phyloP scores from a whole-genome alignment of 2,797 vertebrate species.

The Zenarchopterus dispar region DNA sequence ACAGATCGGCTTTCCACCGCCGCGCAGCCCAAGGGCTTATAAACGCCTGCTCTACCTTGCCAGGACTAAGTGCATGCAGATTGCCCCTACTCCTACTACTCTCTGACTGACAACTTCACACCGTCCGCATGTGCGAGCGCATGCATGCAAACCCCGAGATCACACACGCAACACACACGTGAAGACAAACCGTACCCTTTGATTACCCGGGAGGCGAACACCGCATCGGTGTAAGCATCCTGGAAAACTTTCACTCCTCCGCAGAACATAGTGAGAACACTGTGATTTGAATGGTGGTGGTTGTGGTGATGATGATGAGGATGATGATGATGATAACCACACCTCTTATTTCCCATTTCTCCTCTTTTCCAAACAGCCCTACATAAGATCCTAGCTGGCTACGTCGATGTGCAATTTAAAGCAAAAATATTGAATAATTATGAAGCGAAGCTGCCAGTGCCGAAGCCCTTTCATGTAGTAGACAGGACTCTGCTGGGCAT shows the following conservation, averaged over 20 bases:
- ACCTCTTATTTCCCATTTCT: conserved; percentile 66
- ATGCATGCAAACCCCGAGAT: conserved; percentile 28
- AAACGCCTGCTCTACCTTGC: conserved; percentile 73
- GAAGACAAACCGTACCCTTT: conserved; percentile 48
- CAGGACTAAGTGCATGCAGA: conserved; percentile 82
- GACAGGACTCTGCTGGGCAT: conserved; percentile 10
- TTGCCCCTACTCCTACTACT: conserved; percentile 60
- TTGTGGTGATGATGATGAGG: conserved; percentile 21
- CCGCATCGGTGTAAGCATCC: conserved; percentile 46
- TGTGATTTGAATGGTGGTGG: conserved; percentile 43
- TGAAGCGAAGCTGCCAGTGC: conserved; percentile 45
- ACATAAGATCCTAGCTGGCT: conserved; percentile 60
- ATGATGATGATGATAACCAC: conserved; percentile 67
- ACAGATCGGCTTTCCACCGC: conserved; percentile 80
- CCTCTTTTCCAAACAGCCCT: conserved; percentile 47
- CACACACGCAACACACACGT: conserved; percentile 30
- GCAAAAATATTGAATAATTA: conserved; percentile 47
- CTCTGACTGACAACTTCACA: conserved; percentile 45
- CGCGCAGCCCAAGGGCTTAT: conserved; percentile 69
- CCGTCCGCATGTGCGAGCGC: conserved; percentile 14
- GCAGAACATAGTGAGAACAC: conserved; percentile 59
- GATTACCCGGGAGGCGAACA: conserved; percentile 63
- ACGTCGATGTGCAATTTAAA: conserved; percentile 57
- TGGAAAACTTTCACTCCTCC: conserved; percentile 55
- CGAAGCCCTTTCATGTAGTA: conserved; percentile 21